Evolutionary conservation across 2,113 vertebrate genomes (phyloP).

Genomic region (Podarcis cretensis): DNA sequence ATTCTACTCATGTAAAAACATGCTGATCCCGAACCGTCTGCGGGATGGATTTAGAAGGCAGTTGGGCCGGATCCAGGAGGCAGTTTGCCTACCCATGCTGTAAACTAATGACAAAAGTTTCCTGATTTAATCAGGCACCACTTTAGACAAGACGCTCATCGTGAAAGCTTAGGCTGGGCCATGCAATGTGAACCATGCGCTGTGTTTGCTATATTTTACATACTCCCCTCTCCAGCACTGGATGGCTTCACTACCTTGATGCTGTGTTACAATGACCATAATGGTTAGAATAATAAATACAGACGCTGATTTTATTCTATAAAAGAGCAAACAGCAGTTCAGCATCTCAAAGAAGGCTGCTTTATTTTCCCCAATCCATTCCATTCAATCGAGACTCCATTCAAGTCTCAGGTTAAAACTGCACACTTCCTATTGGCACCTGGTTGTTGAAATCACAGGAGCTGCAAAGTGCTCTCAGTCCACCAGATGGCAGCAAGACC

Average conservation of each 20-base stretch:
- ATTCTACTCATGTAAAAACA: too few species aligned
- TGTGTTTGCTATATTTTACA: too few species aligned
- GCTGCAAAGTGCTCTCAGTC: neutral
- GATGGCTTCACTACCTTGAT: neutral
- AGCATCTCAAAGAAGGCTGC: neutral
- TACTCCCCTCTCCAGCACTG: neutral
- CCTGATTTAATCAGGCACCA: too few species aligned
- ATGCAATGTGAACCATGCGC: too few species aligned
- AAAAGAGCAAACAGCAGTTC: neutral
- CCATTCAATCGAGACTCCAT: neutral
- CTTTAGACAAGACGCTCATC: too few species aligned
- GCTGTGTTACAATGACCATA: neutral
- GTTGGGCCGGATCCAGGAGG: too few species aligned
- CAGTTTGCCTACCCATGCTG: too few species aligned
- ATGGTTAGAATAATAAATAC: neutral
- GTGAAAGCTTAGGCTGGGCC: too few species aligned
- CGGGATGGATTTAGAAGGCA: too few species aligned
- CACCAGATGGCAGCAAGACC: constrained; percentile 16
- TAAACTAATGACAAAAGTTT: too few species aligned
- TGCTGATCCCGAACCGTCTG: too few species aligned
- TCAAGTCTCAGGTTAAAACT: neutral
- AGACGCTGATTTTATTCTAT: neutral
- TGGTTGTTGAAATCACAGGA: neutral
- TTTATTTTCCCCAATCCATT: neutral
- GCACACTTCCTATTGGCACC: too few species aligned